Evolutionary conservation across 2,113 vertebrate genomes (phyloP), one percentile per base, ranked within the genome.

Genomic region (Heteronetta atricapilla): DNA sequence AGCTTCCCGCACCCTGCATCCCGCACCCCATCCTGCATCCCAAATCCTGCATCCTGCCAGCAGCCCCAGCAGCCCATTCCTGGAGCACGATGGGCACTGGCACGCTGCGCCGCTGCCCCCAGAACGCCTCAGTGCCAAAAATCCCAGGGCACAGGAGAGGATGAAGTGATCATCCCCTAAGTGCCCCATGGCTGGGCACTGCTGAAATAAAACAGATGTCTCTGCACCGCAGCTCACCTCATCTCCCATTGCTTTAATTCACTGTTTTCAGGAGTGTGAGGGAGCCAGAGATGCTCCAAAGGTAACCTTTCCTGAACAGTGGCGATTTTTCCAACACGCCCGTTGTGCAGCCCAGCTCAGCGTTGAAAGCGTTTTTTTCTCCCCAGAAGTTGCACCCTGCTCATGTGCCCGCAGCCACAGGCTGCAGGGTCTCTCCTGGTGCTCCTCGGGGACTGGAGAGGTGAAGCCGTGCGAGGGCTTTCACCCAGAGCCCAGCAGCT

Each of bases 81-180:
- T 12, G 11, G 33, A 58, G 31, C 50, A 52, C 13, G 7, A 13
- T 7, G 25, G 50, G 25, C 23, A 52, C 50, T 52, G 13, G 22
- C 50, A 52, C 6, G 50, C 50, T 52, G 50, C 56, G 3, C n/a
- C 3, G 70, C 50, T 2, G 5, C 34, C 8, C 56, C 46, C 23
- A 1, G 2, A 13, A 13, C 33, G 11, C 9, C 58, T 4, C 38
- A 1, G 3, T 48, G 11, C 42, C 34, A 16, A 1, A 34, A 9
- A 10, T 5, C 63, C 20, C 26, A 5, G 11, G 38, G 48, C 18
- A 6, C 3, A 2, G 83, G 14, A 23, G 33, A 18, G 62, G 36
- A 17, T 28, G 36, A 36, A 63, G 16, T 16, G 4, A 12, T 63
- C 25, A 28, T 52, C 50, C 60, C 60, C 42, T 10, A 0, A 2